These are phyloP conservation scores for Pseudorasbora parva DNA, from an alignment of 2,113 vertebrate species.

Conservation along the genomic window DNA sequence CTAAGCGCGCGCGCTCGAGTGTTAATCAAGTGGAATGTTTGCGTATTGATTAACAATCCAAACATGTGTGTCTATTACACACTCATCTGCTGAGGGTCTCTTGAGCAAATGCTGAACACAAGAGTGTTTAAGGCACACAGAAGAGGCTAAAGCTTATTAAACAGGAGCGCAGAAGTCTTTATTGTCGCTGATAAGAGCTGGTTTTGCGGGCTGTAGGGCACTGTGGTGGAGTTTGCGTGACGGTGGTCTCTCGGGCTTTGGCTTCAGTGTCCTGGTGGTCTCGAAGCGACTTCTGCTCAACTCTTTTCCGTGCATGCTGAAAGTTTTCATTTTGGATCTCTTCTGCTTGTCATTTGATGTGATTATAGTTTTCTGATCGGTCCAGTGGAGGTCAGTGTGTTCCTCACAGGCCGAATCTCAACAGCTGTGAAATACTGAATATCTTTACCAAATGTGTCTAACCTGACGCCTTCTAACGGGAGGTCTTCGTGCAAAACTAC, in stretches of 20 bases:
- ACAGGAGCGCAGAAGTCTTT: background rate
- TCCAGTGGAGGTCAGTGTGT: constrained; percentile 51
- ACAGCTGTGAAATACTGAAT: constrained; percentile 79
- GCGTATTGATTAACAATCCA: constrained; percentile 62
- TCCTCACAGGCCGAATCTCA: constrained; percentile 61
- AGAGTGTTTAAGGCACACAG: constrained; percentile 36
- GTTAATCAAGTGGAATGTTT: constrained; percentile 61
- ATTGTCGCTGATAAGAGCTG: too few relatives aligned
- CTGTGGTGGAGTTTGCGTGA: background rate
- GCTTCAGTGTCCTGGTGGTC: constrained; percentile 27
- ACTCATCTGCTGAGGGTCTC: constrained; percentile 46
- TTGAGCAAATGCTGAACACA: constrained; percentile 46
- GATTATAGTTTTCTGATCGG: background rate
- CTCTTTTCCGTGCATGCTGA: too few relatives aligned
- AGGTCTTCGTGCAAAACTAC: background rate
- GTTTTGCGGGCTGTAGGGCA: background rate
- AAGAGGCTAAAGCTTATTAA: background rate
- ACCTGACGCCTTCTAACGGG: background rate
- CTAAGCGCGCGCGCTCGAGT: constrained; percentile 37
- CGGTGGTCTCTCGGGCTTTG: constrained; percentile 36
- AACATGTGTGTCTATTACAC: constrained; percentile 55
- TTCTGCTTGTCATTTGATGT: background rate
- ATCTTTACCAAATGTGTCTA: constrained; percentile 74
- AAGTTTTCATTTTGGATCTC: background rate
- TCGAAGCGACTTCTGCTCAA: background rate